These are phyloP conservation scores for Nycticryphes semicollaris DNA, from an alignment of 2,113 vertebrate species.

Conservation along the genomic window DNA sequence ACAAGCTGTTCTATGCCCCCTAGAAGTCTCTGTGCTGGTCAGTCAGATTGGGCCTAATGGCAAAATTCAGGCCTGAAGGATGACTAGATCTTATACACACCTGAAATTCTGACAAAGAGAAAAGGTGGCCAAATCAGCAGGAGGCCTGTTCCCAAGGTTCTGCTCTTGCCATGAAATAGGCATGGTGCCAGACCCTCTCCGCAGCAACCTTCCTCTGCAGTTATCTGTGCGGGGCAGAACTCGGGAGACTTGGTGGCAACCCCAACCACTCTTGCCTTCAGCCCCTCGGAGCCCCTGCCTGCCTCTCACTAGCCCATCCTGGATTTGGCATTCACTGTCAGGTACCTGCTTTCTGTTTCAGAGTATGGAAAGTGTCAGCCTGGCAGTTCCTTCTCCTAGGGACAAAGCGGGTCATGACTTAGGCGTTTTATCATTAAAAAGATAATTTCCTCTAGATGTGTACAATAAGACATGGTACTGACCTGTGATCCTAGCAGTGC, in stretches of 20 bases:
- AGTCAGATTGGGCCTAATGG: not conserved
- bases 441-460: constrained; percentile 25
- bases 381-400: not conserved
- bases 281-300: not conserved
- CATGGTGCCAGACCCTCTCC: not conserved
- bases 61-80: not conserved
- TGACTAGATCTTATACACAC: not conserved
- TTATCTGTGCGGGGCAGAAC: not conserved
- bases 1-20: not conserved
- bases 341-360: not conserved
- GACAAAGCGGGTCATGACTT: constrained; percentile 4
- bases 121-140: not conserved
- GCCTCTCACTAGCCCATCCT: not conserved
- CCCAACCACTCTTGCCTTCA: not conserved
- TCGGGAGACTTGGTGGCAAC: rapidly evolving
- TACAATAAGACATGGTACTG: not conserved
- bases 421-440: not conserved
- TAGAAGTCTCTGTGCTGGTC: rapidly evolving
- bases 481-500: constrained; percentile 26
- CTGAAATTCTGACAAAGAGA: not conserved
- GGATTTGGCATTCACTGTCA: not conserved
- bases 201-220: not conserved
- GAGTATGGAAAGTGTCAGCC: not conserved
- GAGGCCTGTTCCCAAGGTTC: not conserved
- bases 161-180: not conserved